Conservation (phyloP, 64 coral and sea anemone genomes). For the Porites australiensis region DNA sequence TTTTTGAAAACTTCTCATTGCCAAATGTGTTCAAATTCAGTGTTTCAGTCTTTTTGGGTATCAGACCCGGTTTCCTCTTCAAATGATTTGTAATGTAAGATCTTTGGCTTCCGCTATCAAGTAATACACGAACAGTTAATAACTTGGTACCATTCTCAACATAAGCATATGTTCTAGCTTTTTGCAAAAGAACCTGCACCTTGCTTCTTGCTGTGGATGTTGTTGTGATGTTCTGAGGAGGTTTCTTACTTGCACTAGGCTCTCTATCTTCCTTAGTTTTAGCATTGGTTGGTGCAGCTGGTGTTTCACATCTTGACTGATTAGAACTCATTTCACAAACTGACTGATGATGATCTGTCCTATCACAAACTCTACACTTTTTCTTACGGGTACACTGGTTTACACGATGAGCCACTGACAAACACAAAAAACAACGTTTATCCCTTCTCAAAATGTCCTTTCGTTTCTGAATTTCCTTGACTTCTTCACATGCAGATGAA, state of each 20-base stretch:
- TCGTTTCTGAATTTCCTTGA: not conserved
- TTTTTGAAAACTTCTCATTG: not conserved
- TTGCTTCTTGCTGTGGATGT: not conserved
- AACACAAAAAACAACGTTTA: not conserved
- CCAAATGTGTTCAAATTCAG: constrained; percentile 34
- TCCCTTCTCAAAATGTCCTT: not conserved
- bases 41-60: not conserved
- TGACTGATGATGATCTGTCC: not conserved
- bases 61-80: not conserved
- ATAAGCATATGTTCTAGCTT: constrained; percentile 17
- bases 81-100: not conserved
- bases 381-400: not conserved
- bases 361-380: not conserved
- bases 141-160: not conserved
- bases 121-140: too few relatives aligned
- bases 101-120: too few relatives aligned
- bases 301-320: not conserved
- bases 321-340: not conserved
- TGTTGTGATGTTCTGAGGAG: not conserved
- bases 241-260: not conserved
- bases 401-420: not conserved
- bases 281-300: not conserved
- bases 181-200: not conserved
- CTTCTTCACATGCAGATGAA: too few relatives aligned
- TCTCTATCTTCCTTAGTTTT: not conserved